Evolutionary conservation across 1,140 invertebrate genomes (phyloP).

Genomic region (Achroia grisella): DNA sequence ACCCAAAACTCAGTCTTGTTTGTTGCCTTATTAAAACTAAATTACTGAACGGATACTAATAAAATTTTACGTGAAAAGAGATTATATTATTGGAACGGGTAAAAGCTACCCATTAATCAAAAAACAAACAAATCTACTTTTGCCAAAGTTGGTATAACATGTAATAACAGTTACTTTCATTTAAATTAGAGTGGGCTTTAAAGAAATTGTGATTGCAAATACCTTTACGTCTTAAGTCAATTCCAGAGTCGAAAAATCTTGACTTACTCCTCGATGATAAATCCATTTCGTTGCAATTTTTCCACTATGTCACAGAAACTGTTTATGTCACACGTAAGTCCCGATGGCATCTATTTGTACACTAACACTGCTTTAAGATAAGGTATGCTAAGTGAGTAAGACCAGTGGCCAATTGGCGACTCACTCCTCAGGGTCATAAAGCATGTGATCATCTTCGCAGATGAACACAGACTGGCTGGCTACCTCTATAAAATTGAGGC

Average conservation of each 20-base stretch:
- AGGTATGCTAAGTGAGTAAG: slow-evolving; percentile 26
- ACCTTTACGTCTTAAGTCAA: slow-evolving; percentile 68
- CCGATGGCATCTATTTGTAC: background rate
- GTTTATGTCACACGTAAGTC: background rate
- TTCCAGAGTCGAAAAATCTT: slow-evolving; percentile 73
- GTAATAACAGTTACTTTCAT: too few species aligned
- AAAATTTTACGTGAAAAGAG: too few species aligned
- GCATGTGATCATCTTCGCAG: slow-evolving; percentile 70
- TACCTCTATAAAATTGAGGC: slow-evolving; percentile 46
- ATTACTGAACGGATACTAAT: too few species aligned
- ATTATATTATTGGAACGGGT: too few species aligned
- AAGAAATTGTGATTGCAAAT: slow-evolving; percentile 11
- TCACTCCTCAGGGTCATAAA: slow-evolving; percentile 40
- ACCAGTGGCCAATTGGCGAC: slow-evolving; percentile 50
- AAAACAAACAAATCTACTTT: too few species aligned
- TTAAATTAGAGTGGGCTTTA: too few species aligned
- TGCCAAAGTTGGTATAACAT: too few species aligned
- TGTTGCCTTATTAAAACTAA: too few species aligned
- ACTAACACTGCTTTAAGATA: slow-evolving; percentile 1
- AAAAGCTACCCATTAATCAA: too few species aligned
- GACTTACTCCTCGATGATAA: slow-evolving; percentile 69
- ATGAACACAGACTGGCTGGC: slow-evolving; percentile 70
- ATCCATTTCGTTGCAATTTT: slow-evolving; percentile 45
- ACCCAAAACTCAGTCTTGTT: too few species aligned
- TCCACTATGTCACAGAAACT: too few species aligned